Evolutionary conservation across 2,797 vertebrate species (phyloP).

Genomic region (Pseudopleuronectes americanus): DNA sequence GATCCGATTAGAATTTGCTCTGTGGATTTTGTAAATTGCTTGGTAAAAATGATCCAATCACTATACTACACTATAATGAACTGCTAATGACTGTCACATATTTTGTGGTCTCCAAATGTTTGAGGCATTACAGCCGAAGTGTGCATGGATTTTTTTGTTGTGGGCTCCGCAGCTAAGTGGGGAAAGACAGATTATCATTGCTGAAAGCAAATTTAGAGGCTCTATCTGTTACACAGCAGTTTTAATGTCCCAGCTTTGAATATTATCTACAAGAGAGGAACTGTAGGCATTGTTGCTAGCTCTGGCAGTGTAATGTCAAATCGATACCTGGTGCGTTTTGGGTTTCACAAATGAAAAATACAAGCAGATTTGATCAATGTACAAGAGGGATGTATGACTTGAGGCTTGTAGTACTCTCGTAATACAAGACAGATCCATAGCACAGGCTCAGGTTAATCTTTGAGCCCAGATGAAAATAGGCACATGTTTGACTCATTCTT

Average conservation of each 20-base stretch:
- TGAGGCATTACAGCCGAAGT: constrained; percentile 22
- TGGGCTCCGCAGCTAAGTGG: constrained; percentile 39
- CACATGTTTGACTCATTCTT: constrained; percentile 36
- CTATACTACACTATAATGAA: constrained; percentile 16
- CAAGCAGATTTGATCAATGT: constrained; percentile 78
- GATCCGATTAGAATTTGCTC: constrained; percentile 19
- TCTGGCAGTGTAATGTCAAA: constrained; percentile 69
- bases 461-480: constrained; percentile 44
- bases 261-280: constrained; percentile 55
- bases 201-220: constrained; percentile 47
- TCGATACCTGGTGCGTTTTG: constrained; percentile 65
- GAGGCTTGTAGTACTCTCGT: constrained; percentile 55
- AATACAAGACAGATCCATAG: constrained; percentile 62
- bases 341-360: constrained; percentile 78
- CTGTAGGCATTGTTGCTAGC: constrained; percentile 59
- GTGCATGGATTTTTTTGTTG: constrained; percentile 30
- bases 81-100: constrained; percentile 32
- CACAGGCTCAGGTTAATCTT: constrained; percentile 48
- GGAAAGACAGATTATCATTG: constrained; percentile 61
- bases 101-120: constrained; percentile 36
- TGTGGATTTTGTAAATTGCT: constrained; percentile 30
- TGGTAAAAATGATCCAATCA: constrained; percentile 7
- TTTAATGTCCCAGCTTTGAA: constrained; percentile 64
- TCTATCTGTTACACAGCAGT: constrained; percentile 46
- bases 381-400: constrained; percentile 69